Percentiles rank a stretch among this genome's conserved stretches.
phyloP scores from a whole-genome alignment of 2,888 invertebrate genomes.

The Callosobruchus maculatus region DNA sequence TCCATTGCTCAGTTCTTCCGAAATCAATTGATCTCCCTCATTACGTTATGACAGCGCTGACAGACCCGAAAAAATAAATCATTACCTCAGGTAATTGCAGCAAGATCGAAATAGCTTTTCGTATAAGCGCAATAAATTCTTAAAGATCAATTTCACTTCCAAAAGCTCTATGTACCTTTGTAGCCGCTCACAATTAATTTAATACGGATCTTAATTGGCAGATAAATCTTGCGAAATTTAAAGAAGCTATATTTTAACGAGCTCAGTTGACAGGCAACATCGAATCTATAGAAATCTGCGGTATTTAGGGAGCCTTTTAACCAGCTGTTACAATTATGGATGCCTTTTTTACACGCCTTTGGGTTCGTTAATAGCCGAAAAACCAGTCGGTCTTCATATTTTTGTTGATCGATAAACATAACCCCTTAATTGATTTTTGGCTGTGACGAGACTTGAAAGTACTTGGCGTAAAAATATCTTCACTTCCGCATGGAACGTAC shows the following conservation, averaged over 20 bases:
- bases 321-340: neutral
- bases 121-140: slow-evolving; percentile 5
- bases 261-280: neutral
- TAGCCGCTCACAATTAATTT: slow-evolving; percentile 5
- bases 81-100: neutral
- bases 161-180: slow-evolving; percentile 5
- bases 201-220: slow-evolving; percentile 6
- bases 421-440: neutral
- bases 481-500: no score
- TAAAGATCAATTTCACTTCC: slow-evolving; percentile 6
- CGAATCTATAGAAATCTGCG: neutral
- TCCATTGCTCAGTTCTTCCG: neutral
- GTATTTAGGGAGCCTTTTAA: neutral
- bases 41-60: neutral
- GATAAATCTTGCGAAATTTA: slow-evolving; percentile 6
- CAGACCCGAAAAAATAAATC: neutral
- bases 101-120: neutral
- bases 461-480: neutral
- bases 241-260: slow-evolving; percentile 4
- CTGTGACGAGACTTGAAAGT: neutral
- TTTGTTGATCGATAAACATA: neutral
- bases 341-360: neutral
- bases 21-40: neutral
- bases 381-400: neutral
- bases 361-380: neutral